phyloP scores from a whole-genome alignment of 1,140 invertebrate genomes.

The Stegodyphus dumicola region DNA sequence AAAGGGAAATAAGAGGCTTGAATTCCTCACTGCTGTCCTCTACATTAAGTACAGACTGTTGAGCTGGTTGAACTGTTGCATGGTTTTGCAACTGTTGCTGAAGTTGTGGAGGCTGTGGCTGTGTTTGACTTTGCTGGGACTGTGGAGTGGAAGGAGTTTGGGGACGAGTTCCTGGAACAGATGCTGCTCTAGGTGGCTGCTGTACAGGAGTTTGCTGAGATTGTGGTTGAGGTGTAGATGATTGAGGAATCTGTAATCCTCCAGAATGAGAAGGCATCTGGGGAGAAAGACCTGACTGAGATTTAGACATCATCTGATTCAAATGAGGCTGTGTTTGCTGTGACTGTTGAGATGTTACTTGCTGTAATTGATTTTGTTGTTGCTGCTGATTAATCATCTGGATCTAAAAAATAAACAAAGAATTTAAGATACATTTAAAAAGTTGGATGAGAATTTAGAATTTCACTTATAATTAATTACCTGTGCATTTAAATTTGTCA shows the following conservation, averaged over 20 bases:
- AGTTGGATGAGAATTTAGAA: not conserved
- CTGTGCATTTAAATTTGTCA: constrained; percentile 45
- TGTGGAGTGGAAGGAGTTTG: constrained; percentile 44
- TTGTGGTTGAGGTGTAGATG: constrained; percentile 61
- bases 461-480: constrained; percentile 17
- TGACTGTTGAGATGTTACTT: constrained; percentile 65
- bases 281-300: constrained; percentile 44
- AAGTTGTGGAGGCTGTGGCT: constrained; percentile 27
- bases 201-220: constrained; percentile 57
- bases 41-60: constrained; percentile 42
- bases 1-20: constrained; percentile 34
- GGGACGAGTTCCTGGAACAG: constrained; percentile 54
- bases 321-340: constrained; percentile 62
- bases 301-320: constrained; percentile 53
- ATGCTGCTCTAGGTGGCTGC: constrained; percentile 59
- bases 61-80: constrained; percentile 9
- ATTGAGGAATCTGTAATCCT: constrained; percentile 53
- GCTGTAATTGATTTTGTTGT: constrained; percentile 70
- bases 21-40: constrained; percentile 56
- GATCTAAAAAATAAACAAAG: constrained; percentile 19
- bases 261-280: constrained; percentile 49
- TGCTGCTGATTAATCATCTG: constrained; percentile 63
- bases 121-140: constrained; percentile 26
- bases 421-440: constrained; percentile 11
- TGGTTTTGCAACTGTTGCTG: constrained; percentile 53